Evolutionary conservation across 2,888 invertebrate genomes (phyloP).

Genomic region (Drepanosiphum platanoidis): DNA sequence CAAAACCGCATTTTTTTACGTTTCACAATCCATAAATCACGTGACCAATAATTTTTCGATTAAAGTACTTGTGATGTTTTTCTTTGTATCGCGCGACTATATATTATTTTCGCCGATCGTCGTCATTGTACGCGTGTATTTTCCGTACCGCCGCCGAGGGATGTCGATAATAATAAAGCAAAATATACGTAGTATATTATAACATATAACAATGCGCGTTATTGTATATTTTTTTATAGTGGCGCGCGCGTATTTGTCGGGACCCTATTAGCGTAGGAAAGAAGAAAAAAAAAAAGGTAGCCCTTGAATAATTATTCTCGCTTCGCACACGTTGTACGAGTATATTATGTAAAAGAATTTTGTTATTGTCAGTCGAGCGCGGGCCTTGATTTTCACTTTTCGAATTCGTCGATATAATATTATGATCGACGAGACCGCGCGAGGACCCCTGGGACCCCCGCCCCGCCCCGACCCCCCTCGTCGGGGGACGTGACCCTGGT

Average conservation of each 20-base stretch:
- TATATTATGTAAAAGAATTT: no score
- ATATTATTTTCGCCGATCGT: no score
- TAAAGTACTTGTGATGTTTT: no score
- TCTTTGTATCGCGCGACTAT: no score
- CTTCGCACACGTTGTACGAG: not conserved
- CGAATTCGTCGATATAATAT: not conserved
- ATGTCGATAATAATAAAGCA: not conserved
- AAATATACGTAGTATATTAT: not conserved
- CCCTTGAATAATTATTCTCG: conserved; percentile 11
- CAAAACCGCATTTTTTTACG: no score
- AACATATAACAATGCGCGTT: conserved; percentile 3
- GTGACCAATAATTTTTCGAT: no score
- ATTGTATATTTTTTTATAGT: no score
- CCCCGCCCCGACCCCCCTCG: no score
- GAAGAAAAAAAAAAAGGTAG: not conserved
- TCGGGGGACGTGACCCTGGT: conserved; percentile 40
- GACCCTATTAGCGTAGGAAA: not conserved
- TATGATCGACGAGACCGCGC: not conserved
- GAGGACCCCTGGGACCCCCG: conserved; percentile 17
- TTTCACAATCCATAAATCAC: no score
- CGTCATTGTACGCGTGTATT: no score
- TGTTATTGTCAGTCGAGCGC: no score
- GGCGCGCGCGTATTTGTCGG: not conserved
- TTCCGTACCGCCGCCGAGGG: no score
- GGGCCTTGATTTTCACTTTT: conserved; percentile 28